A percentile compares a stretch with the other conserved stretches of the same genome.
Evolutionary conservation across 2,888 invertebrate species (phyloP).

Genomic region (Rotaria macrura): DNA sequence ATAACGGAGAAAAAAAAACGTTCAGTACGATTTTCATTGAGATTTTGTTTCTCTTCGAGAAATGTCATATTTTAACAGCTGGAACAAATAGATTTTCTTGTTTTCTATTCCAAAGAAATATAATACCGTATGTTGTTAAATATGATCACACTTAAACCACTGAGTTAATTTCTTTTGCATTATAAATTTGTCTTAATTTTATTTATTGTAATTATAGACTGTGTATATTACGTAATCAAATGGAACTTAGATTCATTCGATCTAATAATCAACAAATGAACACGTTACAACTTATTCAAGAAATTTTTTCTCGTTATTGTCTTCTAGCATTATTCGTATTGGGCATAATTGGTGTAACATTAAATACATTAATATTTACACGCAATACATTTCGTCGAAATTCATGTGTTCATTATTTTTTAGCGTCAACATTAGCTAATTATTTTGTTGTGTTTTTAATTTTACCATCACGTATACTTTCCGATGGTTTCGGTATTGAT

Average conservation of each 20-base stretch:
- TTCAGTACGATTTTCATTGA: too few species aligned
- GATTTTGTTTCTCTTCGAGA: background rate
- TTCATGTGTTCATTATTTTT: slow-evolving; percentile 9
- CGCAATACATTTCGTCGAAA: background rate
- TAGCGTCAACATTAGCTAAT: slow-evolving; percentile 3
- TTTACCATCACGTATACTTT: background rate
- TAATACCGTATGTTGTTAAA: too few species aligned
- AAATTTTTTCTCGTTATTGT: background rate
- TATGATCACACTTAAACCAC: background rate
- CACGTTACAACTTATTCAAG: background rate
- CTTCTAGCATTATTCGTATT: background rate
- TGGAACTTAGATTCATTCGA: background rate
- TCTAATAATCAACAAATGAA: background rate
- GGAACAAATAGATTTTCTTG: background rate
- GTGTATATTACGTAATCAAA: too few species aligned
- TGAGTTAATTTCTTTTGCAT: background rate
- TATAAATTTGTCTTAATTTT: background rate
- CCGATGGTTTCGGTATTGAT: background rate
- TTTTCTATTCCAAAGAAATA: too few species aligned
- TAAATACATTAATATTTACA: slow-evolving; percentile 15
- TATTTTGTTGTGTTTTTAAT: slow-evolving; percentile 14
- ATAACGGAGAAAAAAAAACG: too few species aligned
- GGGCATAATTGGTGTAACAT: background rate
- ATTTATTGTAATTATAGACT: too few species aligned
- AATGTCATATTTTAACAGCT: background rate